Evolutionary conservation across 2,113 vertebrate species (phyloP).

Genomic region (Anarhynchus alexandrinus): DNA sequence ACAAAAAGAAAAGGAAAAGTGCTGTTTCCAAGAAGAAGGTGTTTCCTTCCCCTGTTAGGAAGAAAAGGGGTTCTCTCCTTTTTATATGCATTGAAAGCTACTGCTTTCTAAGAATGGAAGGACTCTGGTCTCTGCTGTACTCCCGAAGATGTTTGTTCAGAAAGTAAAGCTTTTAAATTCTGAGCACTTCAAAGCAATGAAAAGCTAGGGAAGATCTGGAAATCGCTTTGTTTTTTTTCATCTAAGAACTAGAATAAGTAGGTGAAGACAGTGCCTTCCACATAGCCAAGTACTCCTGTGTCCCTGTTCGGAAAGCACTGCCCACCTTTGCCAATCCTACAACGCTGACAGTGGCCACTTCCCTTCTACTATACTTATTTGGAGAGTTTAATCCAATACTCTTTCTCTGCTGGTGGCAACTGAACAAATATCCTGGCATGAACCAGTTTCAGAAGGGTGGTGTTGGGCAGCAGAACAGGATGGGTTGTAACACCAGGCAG

Average conservation of each 20-base stretch:
- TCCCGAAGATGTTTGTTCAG: not conserved
- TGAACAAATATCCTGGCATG: not conserved
- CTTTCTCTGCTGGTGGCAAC: not conserved
- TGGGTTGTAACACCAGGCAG: not conserved
- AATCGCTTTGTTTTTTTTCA: not conserved
- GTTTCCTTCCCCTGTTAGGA: not conserved
- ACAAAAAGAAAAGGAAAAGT: not conserved
- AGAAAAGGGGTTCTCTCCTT: not conserved
- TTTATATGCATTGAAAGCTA: not conserved
- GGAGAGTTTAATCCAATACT: not conserved
- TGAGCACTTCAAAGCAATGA: not conserved
- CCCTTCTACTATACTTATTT: not conserved
- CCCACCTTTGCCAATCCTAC: not conserved
- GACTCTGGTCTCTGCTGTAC: not conserved
- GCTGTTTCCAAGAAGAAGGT: not conserved
- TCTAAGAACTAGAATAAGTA: not conserved
- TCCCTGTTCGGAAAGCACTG: not conserved
- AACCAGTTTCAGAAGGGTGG: not conserved
- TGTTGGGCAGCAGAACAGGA: not conserved
- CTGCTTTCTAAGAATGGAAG: not conserved
- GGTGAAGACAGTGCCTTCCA: not conserved
- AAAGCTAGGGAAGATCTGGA: not conserved
- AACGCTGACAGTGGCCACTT: not conserved
- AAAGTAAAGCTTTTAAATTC: constrained; percentile 3
- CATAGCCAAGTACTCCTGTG: not conserved